Evolutionary conservation across 2,113 vertebrate genomes (phyloP).

Genomic region (Pygoscelis antarcticus): DNA sequence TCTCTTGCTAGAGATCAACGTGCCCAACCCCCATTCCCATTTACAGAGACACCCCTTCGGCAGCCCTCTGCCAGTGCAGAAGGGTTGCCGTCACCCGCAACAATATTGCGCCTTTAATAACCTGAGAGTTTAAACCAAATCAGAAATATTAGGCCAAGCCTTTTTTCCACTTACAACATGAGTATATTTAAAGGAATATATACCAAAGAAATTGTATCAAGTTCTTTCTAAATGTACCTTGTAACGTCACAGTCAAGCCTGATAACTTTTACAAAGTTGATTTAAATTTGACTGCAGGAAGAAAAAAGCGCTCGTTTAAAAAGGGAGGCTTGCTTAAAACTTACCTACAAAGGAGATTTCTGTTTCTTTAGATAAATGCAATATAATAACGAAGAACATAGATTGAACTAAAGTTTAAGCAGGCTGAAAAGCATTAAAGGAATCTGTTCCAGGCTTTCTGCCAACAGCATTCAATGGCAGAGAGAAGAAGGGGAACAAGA

Average conservation of each 20-base stretch:
- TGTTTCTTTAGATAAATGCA: not conserved
- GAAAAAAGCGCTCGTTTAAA: not conserved
- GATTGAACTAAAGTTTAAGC: not conserved
- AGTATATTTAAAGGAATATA: not conserved
- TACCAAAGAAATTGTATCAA: not conserved
- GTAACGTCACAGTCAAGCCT: not conserved
- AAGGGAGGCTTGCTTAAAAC: not conserved
- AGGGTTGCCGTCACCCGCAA: rapidly evolving
- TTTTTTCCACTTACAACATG: not conserved
- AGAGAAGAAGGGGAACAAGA: not conserved
- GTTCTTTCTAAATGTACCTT: not conserved
- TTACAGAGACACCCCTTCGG: not conserved
- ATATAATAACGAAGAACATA: not conserved
- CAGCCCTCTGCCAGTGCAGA: not conserved
- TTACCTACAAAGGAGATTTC: not conserved
- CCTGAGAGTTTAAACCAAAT: not conserved
- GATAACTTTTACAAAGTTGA: not conserved
- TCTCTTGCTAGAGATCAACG: not conserved
- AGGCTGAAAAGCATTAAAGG: not conserved
- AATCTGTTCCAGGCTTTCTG: not conserved
- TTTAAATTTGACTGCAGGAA: not conserved
- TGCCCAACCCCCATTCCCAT: rapidly evolving
- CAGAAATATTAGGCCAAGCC: not conserved
- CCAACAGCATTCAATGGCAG: not conserved
- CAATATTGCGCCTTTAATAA: not conserved